These are phyloP conservation scores for Macropus fuliginosus DNA, from an alignment of 2,797 vertebrate species.

Conservation along the genomic window DNA sequence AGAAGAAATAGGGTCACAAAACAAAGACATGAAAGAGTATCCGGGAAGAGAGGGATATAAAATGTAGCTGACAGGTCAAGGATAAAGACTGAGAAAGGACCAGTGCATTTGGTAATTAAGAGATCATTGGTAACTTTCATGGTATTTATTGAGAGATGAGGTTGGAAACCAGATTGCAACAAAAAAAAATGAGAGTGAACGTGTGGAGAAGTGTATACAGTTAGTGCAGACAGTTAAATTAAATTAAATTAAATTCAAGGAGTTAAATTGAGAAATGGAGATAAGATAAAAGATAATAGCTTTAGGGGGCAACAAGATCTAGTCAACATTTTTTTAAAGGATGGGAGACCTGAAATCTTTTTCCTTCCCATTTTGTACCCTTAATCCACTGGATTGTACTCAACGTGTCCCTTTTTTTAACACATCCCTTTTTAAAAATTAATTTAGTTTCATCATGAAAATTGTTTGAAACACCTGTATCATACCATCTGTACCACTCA, in stretches of 20 bases:
- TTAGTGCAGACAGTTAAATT: neutral
- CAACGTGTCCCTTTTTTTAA: conserved; percentile 75
- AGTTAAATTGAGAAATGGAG: neutral
- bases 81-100: neutral
- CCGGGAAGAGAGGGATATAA: neutral
- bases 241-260: neutral
- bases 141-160: neutral
- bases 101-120: neutral
- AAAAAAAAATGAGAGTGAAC: neutral
- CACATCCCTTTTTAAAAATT: conserved; percentile 74
- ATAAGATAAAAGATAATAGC: neutral
- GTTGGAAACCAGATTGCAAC: neutral
- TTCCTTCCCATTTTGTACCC: conserved; percentile 65
- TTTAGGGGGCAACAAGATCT: neutral
- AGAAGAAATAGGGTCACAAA: neutral
- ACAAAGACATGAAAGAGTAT: neutral
- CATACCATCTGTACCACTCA: conserved; percentile 72
- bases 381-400: conserved; percentile 80
- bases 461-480: conserved; percentile 77
- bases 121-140: neutral
- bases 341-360: conserved; percentile 49
- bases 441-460: conserved; percentile 81
- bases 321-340: neutral
- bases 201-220: neutral
- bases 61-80: neutral